These are phyloP conservation scores for Prosopocoilus inquinatus DNA, from an alignment of 2,888 invertebrate species.

Conservation along the genomic window DNA sequence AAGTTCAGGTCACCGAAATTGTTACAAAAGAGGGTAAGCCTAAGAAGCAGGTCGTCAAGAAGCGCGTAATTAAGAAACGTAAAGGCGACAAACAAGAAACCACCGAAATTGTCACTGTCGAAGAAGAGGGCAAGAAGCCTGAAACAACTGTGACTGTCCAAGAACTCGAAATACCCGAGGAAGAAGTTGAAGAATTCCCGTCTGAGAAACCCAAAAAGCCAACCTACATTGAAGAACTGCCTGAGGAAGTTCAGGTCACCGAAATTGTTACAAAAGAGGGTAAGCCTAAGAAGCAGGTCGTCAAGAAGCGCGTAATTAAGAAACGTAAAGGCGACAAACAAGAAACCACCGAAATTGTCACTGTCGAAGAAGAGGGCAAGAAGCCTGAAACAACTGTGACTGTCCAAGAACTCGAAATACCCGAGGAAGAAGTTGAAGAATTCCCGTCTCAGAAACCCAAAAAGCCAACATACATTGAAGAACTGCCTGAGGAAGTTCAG, in stretches of 20 bases:
- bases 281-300: constrained; percentile 35
- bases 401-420: constrained; percentile 30
- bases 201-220: constrained; percentile 26
- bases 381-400: constrained; percentile 37
- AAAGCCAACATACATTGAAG: constrained; percentile 33
- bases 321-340: constrained; percentile 42
- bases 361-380: constrained; percentile 44
- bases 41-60: constrained; percentile 40
- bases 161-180: constrained; percentile 30
- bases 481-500: constrained; percentile 35
- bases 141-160: constrained; percentile 37
- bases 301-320: constrained; percentile 43
- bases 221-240: constrained; percentile 36
- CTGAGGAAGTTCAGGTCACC: constrained; percentile 36
- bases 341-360: constrained; percentile 36
- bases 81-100: constrained; percentile 42
- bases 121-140: constrained; percentile 39
- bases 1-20: constrained; percentile 32
- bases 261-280: constrained; percentile 30
- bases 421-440: constrained; percentile 27
- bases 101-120: constrained; percentile 31
- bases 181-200: constrained; percentile 13
- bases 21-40: constrained; percentile 29
- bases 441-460: constrained; percentile 42
- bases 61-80: constrained; percentile 39